Conservation (phyloP, 2,113 vertebrate species). For the Mugil cephalus region DNA sequence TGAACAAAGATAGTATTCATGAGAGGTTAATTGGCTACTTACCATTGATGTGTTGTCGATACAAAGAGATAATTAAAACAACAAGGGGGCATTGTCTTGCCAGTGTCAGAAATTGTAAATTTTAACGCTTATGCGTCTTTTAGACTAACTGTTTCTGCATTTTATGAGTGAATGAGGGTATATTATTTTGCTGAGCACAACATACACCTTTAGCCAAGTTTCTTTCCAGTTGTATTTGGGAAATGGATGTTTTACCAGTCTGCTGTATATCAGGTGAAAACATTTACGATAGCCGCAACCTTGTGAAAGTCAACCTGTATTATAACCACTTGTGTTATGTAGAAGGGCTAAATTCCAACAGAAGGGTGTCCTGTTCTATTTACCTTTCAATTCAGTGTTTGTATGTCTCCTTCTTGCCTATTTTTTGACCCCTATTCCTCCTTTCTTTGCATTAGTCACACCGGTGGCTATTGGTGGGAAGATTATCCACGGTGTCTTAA, state of each 20-base stretch:
- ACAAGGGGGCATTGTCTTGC: neutral
- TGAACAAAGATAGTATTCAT: constrained; percentile 12
- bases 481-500: constrained; percentile 55
- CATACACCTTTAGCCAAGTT: neutral
- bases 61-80: constrained; percentile 15
- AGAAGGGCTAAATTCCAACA: neutral
- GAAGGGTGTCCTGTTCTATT: neutral
- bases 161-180: neutral
- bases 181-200: constrained; percentile 1
- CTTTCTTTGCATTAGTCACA: constrained; percentile 54
- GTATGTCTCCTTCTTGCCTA: constrained; percentile 50
- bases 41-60: constrained; percentile 9
- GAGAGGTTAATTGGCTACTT: constrained; percentile 29
- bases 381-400: constrained; percentile 30
- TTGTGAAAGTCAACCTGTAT: neutral
- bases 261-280: too few relatives aligned
- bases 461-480: constrained; percentile 36
- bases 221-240: neutral
- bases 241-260: too few relatives aligned
- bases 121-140: constrained; percentile 1
- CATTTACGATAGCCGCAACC: too few relatives aligned
- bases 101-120: constrained; percentile 13
- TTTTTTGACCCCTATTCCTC: constrained; percentile 15
- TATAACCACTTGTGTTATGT: constrained; percentile 6
- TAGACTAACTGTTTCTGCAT: too few relatives aligned